Evolutionary conservation across 1,140 invertebrate species (phyloP).

Genomic region (Pissodes strobi): DNA sequence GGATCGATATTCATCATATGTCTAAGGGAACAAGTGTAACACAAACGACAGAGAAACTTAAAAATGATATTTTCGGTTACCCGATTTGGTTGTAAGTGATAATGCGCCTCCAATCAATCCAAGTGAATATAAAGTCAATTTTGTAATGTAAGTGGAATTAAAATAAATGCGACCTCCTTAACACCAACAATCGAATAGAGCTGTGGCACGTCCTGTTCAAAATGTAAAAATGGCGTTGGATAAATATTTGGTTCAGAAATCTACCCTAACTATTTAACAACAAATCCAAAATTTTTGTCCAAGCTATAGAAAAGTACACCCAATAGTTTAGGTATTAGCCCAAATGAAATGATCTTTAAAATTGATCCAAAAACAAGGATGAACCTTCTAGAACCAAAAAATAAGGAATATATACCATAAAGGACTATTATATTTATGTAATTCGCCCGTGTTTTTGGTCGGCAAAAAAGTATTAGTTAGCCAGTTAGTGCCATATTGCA

Average conservation of each 20-base stretch:
- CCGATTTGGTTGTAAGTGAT: slow-evolving; percentile 20
- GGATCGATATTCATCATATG: slow-evolving; percentile 39
- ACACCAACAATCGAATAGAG: slow-evolving; percentile 26
- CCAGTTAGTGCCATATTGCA: neutral
- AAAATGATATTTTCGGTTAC: slow-evolving; percentile 36
- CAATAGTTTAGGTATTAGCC: neutral
- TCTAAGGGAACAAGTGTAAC: slow-evolving; percentile 10
- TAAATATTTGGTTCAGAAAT: slow-evolving; percentile 15
- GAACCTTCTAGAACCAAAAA: neutral
- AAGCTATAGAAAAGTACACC: slow-evolving; percentile 3
- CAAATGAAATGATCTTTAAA: neutral
- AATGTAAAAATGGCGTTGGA: slow-evolving; percentile 13
- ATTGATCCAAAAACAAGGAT: too few relatives aligned
- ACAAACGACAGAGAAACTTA: slow-evolving; percentile 31
- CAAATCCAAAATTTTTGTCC: slow-evolving; percentile 13
- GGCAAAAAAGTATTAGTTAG: slow-evolving; percentile 3
- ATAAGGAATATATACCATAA: neutral
- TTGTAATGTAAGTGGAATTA: slow-evolving; percentile 19
- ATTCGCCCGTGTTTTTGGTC: neutral
- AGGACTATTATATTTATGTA: neutral
- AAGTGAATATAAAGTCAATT: neutral
- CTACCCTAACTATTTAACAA: slow-evolving; percentile 1
- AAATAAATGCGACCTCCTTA: too few relatives aligned
- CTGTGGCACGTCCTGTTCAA: slow-evolving; percentile 13
- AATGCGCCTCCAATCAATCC: slow-evolving; percentile 34